Evolutionary conservation across 2,113 vertebrate species (phyloP).

Genomic region (Saccopteryx leptura): DNA sequence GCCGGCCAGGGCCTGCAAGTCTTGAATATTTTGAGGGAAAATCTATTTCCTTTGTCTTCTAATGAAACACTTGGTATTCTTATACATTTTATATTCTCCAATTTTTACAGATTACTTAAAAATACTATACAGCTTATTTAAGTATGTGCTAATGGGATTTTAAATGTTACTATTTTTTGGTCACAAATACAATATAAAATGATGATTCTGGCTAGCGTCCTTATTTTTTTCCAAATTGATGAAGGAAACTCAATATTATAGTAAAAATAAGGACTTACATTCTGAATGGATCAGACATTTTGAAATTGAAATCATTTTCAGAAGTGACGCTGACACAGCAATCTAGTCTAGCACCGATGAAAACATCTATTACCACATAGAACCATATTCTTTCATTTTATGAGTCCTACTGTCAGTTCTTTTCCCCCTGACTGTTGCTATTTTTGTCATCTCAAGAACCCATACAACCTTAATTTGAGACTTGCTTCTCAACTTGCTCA

Average conservation of each 20-base stretch:
- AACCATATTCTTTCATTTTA: neutral
- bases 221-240: slow-evolving; percentile 18
- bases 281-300: neutral
- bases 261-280: neutral
- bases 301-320: slow-evolving; percentile 30
- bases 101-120: neutral
- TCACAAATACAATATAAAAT: neutral
- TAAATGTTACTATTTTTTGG: neutral
- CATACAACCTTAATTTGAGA: neutral
- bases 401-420: neutral
- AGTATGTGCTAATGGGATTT: neutral
- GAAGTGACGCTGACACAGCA: slow-evolving; percentile 4
- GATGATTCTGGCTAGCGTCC: neutral
- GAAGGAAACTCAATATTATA: neutral
- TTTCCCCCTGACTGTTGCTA: neutral
- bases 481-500: neutral
- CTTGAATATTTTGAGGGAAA: slow-evolving; percentile 44
- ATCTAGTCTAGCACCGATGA: neutral
- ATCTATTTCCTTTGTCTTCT: neutral
- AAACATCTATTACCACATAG: neutral
- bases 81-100: neutral
- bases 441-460: neutral
- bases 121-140: slow-evolving; percentile 2
- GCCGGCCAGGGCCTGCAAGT: too few species aligned
- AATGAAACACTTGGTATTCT: too few species aligned